phyloP scores from a whole-genome alignment of 2,113 vertebrate genomes.

The Callopanchax toddi region DNA sequence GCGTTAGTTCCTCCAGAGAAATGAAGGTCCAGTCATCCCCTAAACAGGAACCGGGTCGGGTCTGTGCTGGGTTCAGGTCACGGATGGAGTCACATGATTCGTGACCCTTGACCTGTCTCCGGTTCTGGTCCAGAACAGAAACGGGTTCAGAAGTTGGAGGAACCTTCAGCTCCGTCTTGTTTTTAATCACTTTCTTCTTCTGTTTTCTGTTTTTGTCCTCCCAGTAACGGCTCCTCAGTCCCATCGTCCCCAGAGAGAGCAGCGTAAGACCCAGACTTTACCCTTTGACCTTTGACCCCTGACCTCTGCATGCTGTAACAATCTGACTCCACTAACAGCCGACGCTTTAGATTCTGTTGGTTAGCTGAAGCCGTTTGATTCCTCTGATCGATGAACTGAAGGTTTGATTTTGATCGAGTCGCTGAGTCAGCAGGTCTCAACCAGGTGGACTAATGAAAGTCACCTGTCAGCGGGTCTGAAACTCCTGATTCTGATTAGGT shows the following conservation, averaged over 20 bases:
- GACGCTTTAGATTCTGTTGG: too few species aligned
- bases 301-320: conserved; percentile 63
- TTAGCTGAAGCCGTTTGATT: neutral
- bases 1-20: too few species aligned
- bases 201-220: conserved; percentile 67
- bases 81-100: too few species aligned
- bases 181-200: conserved; percentile 40
- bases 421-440: neutral
- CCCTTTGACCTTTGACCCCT: neutral
- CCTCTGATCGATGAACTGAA: too few species aligned
- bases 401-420: neutral
- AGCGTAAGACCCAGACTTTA: conserved; percentile 70
- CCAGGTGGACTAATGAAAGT: too few species aligned
- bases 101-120: too few species aligned
- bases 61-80: too few species aligned
- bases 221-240: conserved; percentile 75
- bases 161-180: neutral
- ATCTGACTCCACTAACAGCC: conserved; percentile 11
- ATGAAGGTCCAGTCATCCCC: too few species aligned
- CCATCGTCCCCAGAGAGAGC: conserved; percentile 71
- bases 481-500: too few species aligned
- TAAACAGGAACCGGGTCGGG: too few species aligned
- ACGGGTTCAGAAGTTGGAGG: neutral
- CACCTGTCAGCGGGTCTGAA: too few species aligned
- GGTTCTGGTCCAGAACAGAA: too few species aligned